Base-by-base conservation (phyloP, 2,797 vertebrate species). In the Diplodus puntazzo region DNA sequence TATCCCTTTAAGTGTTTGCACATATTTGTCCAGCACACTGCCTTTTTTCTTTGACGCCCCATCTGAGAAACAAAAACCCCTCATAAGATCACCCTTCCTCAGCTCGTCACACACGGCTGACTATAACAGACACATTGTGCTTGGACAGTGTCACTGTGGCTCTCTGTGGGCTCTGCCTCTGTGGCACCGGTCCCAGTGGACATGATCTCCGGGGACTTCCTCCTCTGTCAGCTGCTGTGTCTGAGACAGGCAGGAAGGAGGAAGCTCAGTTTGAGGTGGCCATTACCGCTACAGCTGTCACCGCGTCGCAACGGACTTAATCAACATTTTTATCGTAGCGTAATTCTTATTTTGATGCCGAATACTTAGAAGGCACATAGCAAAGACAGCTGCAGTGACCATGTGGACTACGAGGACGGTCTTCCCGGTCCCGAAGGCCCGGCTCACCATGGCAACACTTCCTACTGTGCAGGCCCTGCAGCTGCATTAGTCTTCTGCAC, bases 391-490 rank as follows among this genome's bases (percentile, higher is more conserved):
- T 87, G 81, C 87, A 77, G 23, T 79, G 91, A 83, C 86, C 87
- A 71, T 70, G 80, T 69, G 83, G 82, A 81, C 84, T 67, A 71
- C 63, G 84, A 88, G 81, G 87, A 90, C 73, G 82, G 85, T 90
- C 87, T 91, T 90, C 83, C 71, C 82, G 92, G 92, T 87, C 88
- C 83, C 60, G 81, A 87, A 82, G 87, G 89, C 87, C 89, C 74
- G 58, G 80, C 89, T 95, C 94, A 93, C 94, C 95, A 95, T 95
- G 94, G 94, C 94, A 95, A 96, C 94, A 87, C 93, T 90, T 94
- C 93, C 90, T 89, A 88, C 94, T 92, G 93, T 74, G 92, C 83
- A 87, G 86, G 87, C 88, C 91, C 87, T 82, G 90, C 92, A 95
- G 95, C 93, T 95, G 92, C 90, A 91, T 88, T 79, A 69, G 83